These are phyloP conservation scores for Triplophysa bombifrons DNA, from an alignment of 2,797 vertebrate genomes.

Conservation along the genomic window DNA sequence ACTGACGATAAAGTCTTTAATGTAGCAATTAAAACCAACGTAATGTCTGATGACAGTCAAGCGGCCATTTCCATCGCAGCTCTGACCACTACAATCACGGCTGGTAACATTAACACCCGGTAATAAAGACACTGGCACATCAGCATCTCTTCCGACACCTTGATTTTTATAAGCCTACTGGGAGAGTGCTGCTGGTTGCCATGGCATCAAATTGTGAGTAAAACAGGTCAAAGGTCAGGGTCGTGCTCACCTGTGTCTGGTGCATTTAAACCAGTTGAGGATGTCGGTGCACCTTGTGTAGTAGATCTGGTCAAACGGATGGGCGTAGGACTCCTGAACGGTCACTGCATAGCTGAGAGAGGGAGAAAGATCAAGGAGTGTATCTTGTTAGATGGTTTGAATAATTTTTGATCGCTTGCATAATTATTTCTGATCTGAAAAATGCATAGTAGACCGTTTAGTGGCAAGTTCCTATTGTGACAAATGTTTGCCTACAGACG, in stretches of 20 bases:
- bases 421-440: not conserved
- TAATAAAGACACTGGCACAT: constrained; percentile 43
- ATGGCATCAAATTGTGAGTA: constrained; percentile 11
- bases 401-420: not conserved
- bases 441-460: not conserved
- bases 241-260: constrained; percentile 87
- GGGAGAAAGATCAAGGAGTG: not conserved
- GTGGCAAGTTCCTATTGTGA: not conserved
- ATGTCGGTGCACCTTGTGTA: constrained; percentile 98
- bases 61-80: constrained; percentile 49
- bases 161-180: constrained; percentile 47
- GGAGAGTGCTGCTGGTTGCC: constrained; percentile 30
- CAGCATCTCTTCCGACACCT: constrained; percentile 28
- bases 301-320: constrained; percentile 98
- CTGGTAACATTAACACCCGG: constrained; percentile 54
- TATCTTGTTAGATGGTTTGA: not conserved
- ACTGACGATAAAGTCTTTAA: constrained; percentile 62
- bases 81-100: constrained; percentile 55
- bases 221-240: constrained; percentile 5
- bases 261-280: constrained; percentile 99
- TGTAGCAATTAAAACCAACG: constrained; percentile 59
- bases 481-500: not conserved
- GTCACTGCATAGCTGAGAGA: constrained; percentile 91
- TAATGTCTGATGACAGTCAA: constrained; percentile 58
- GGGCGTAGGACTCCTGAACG: constrained; percentile 95